Percentiles rank a stretch among this genome's conserved stretches.
Evolutionary conservation across 2,113 vertebrate species (phyloP).

Genomic region (Heterotilapia buettikoferi): DNA sequence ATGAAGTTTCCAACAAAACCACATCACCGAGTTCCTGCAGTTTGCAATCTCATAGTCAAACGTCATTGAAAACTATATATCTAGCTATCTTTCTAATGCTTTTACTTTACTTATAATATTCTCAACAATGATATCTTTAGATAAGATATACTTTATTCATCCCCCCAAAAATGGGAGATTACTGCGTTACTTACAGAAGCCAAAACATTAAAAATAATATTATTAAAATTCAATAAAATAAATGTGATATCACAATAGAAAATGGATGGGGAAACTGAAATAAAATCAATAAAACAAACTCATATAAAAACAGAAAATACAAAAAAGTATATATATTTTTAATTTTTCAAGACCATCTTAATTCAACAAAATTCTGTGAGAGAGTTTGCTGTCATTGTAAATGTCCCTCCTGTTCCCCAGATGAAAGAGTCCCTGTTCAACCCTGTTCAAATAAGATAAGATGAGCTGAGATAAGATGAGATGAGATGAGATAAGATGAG

Average conservation of each 20-base stretch:
- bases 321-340: neutral
- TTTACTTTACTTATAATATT: neutral
- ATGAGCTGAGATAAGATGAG: accelerated
- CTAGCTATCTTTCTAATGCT: neutral
- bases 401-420: neutral
- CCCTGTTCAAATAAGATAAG: neutral
- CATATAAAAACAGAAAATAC: neutral
- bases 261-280: neutral
- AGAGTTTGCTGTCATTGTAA: neutral
- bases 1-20: slow-evolving; percentile 38
- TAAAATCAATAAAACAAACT: neutral
- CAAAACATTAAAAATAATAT: neutral
- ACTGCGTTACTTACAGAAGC: neutral
- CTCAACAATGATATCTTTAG: accelerated
- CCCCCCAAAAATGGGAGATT: accelerated
- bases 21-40: neutral
- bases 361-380: neutral
- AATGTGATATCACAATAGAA: neutral
- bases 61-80: neutral
- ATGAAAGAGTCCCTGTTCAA: neutral
- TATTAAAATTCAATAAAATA: neutral
- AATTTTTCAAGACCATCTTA: neutral
- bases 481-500: neutral
- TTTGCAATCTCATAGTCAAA: neutral
- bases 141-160: neutral